These are phyloP conservation scores for Chrysodeixis includens DNA, from an alignment of 2,888 invertebrate species.

Conservation along the genomic window DNA sequence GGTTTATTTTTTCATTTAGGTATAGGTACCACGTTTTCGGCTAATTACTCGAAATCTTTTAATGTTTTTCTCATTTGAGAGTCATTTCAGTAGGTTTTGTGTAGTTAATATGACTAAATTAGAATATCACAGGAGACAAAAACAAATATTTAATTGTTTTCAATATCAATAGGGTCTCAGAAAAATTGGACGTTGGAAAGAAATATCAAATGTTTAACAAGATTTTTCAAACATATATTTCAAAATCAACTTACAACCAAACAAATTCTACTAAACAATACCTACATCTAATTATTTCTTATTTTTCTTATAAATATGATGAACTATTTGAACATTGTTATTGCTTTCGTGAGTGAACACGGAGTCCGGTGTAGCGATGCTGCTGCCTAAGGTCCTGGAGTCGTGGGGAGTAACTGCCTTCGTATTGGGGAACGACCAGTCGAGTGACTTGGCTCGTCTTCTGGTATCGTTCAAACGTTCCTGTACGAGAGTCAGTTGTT, in stretches of 20 bases:
- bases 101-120: too few species aligned
- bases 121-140: too few species aligned
- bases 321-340: slow-evolving; percentile 5
- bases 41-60: too few species aligned
- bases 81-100: too few species aligned
- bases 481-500: slow-evolving; percentile 58
- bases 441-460: slow-evolving; percentile 74
- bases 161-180: too few species aligned
- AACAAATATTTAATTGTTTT: too few species aligned
- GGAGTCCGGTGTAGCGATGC: slow-evolving; percentile 7
- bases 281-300: slow-evolving; percentile 1
- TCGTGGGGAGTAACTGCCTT: slow-evolving; percentile 8
- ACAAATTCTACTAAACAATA: not conserved
- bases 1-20: too few species aligned
- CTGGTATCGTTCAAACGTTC: slow-evolving; percentile 37
- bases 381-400: slow-evolving; percentile 31
- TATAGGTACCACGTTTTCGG: too few species aligned
- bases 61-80: too few species aligned
- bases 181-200: too few species aligned
- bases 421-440: slow-evolving; percentile 58
- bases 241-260: slow-evolving; percentile 12
- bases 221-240: not conserved
- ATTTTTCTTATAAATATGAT: slow-evolving; percentile 5
- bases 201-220: not conserved
- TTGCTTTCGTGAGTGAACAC: slow-evolving; percentile 22